These are phyloP conservation scores for mouse (Mus musculus) DNA, from an alignment of 2,113 vertebrate genomes.

Conservation along the genomic window DNA sequence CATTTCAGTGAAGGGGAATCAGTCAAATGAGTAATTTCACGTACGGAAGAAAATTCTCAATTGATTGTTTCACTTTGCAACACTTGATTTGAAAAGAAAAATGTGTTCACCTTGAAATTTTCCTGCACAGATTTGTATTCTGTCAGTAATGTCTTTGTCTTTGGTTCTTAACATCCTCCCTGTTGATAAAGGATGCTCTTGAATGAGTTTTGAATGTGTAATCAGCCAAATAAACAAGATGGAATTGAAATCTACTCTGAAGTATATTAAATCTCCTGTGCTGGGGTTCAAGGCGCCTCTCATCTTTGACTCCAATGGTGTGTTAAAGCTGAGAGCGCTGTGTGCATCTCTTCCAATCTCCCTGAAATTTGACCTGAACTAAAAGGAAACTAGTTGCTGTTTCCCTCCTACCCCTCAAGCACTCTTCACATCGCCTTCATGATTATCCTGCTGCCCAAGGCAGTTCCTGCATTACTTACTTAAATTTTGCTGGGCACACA, in stretches of 20 bases:
- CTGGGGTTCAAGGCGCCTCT: slow-evolving; percentile 41
- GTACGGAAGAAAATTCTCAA: slow-evolving; percentile 47
- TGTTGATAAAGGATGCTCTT: slow-evolving; percentile 62
- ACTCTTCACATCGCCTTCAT: slow-evolving; percentile 48
- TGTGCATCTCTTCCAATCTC: slow-evolving; percentile 17
- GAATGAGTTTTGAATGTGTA: slow-evolving; percentile 58
- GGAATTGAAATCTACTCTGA: slow-evolving; percentile 56
- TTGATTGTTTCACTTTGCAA: slow-evolving; percentile 54
- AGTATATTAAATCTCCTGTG: slow-evolving; percentile 33
- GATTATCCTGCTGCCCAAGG: slow-evolving; percentile 38
- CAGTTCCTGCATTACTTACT: background rate
- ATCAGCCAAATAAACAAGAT: slow-evolving; percentile 57
- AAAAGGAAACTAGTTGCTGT: slow-evolving; percentile 47
- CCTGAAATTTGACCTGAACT: slow-evolving; percentile 63
- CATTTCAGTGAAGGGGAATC: background rate
- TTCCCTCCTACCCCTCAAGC: background rate
- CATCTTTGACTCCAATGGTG: slow-evolving; percentile 17
- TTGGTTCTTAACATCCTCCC: slow-evolving; percentile 60
- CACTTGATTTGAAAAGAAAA: slow-evolving; percentile 56
- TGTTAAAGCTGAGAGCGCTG: background rate
- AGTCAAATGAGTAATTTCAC: slow-evolving; percentile 43
- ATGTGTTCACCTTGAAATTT: slow-evolving; percentile 59
- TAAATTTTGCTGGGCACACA: slow-evolving; percentile 56
- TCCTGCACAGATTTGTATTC: slow-evolving; percentile 57
- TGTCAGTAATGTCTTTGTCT: slow-evolving; percentile 57